phyloP scores from a whole-genome alignment of 2,113 vertebrate genomes.

The Hepsetus odoe region DNA sequence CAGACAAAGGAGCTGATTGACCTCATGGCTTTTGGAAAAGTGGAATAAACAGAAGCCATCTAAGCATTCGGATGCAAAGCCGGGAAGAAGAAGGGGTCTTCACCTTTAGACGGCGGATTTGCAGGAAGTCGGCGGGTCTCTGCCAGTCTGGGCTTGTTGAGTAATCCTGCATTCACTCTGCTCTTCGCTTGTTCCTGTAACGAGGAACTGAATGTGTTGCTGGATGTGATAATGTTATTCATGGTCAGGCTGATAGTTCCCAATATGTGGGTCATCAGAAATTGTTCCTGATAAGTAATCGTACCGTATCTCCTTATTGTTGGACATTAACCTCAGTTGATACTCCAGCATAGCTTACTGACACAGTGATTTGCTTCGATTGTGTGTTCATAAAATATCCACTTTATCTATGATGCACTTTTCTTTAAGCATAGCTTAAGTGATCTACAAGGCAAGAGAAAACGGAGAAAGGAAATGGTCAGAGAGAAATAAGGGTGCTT shows the following conservation, averaged over 20 bases:
- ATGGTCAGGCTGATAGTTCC: background rate
- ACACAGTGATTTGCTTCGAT: too few species aligned
- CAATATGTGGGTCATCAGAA: background rate
- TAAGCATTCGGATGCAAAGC: conserved; percentile 58
- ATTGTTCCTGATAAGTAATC: background rate
- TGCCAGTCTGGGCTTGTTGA: conserved; percentile 70
- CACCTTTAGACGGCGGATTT: conserved; percentile 57
- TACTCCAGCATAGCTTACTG: background rate
- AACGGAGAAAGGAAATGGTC: too few species aligned
- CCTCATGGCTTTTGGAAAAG: background rate
- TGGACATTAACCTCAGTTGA: background rate
- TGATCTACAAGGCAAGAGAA: too few species aligned
- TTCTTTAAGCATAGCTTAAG: too few species aligned
- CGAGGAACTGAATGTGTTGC: too few species aligned
- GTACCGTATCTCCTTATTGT: background rate
- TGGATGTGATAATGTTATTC: background rate
- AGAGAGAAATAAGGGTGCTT: too few species aligned
- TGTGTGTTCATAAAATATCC: too few species aligned
- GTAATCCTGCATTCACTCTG: conserved; percentile 61
- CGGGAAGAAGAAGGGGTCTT: conserved; percentile 41
- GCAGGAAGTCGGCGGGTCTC: conserved; percentile 67
- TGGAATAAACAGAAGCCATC: background rate
- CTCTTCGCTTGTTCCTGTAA: background rate
- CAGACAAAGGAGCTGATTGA: background rate
- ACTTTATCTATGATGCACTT: too few species aligned